A percentile compares a stretch with the other conserved stretches of the same genome.
Conservation (phyloP, 2,113 vertebrate species). For the Pao palembangensis region DNA sequence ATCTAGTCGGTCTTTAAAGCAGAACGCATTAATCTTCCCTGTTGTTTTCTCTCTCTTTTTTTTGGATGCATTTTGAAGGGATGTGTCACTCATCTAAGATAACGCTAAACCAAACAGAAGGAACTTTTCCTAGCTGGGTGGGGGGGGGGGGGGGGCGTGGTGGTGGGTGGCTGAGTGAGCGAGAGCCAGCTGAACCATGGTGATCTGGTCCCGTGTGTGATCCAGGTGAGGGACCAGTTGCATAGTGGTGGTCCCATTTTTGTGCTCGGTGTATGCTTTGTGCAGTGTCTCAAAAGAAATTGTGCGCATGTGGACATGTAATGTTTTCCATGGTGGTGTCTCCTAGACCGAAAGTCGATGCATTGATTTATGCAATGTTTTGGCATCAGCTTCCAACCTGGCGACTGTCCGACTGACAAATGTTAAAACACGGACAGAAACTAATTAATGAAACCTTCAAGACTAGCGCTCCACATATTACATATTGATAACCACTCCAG, state of each 20-base stretch:
- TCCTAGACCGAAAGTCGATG: background rate
- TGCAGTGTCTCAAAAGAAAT: conserved; percentile 24
- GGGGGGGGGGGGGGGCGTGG: no score
- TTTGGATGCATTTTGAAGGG: background rate
- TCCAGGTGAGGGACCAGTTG: conserved; percentile 7
- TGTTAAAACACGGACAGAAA: no score
- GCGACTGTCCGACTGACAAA: background rate
- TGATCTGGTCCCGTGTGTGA: conserved; percentile 32
- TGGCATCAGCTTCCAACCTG: no score
- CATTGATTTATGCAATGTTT: conserved; percentile 14
- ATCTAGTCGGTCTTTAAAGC: conserved; percentile 50
- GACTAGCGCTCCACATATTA: no score
- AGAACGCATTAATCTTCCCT: conserved; percentile 20
- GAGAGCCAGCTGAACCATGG: conserved; percentile 32
- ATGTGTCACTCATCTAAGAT: no score
- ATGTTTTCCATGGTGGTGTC: conserved; percentile 1
- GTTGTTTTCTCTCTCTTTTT: conserved; percentile 30
- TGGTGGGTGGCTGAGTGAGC: conserved; percentile 24
- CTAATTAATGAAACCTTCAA: no score
- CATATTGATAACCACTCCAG: no score
- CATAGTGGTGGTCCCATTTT: conserved; percentile 25
- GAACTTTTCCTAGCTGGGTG: conserved; percentile 18
- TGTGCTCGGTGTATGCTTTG: conserved; percentile 30
- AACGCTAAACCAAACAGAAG: conserved; percentile 3
- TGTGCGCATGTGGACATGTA: background rate